Base-by-base conservation (phyloP, 2,797 vertebrate species). In the Chlorospingus semifuscus region DNA sequence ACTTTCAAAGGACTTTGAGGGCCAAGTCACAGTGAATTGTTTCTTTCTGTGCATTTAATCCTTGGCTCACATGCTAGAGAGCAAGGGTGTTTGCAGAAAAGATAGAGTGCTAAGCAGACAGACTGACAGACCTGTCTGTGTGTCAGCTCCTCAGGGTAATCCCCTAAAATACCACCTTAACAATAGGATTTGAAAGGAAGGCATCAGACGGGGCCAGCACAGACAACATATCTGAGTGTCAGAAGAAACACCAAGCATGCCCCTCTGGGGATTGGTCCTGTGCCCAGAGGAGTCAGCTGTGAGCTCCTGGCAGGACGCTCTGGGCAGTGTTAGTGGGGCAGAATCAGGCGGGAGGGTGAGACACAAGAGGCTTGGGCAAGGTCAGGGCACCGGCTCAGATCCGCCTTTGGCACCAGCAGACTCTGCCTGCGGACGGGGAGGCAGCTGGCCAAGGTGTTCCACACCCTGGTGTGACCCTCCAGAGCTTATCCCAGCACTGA, bases 1-100 rank as follows among this genome's bases (percentile, higher is more conserved):
- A 78, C 89, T 95, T 93, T 55, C 75, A 85, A 89, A 94, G 87
- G 93, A 55, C 83, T 83, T 92, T 64, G 59, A 71, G 55, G 92
- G 65, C 64, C 89, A 69, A 92, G 83, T 85, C 81, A 75, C 71
- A 87, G 79, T 6, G 81, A 78, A 81, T 83, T 89, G 90, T 87
- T 95, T 89, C 90, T 93, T 71, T 93, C 94, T 91, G 72, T 53
- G 70, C 47, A 0, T 93, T 83, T 89, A 89, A 91, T 89, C 81
- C 90, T 34, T 60, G 90, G 92, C 86, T 95, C 83, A 34, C 63
- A 42, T 17, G 49, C 80, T 76, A 11, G 5, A 70, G 74, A 89
- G 53, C 68, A 61, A 50, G 78, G 55, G 37, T 82, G n/a, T 82
- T 89, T 93, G 70, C 83, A 87, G 83, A 49, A 86, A 72, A 87